Evolutionary conservation across 2,797 vertebrate genomes (phyloP).

Genomic region (Siniperca obscura): DNA sequence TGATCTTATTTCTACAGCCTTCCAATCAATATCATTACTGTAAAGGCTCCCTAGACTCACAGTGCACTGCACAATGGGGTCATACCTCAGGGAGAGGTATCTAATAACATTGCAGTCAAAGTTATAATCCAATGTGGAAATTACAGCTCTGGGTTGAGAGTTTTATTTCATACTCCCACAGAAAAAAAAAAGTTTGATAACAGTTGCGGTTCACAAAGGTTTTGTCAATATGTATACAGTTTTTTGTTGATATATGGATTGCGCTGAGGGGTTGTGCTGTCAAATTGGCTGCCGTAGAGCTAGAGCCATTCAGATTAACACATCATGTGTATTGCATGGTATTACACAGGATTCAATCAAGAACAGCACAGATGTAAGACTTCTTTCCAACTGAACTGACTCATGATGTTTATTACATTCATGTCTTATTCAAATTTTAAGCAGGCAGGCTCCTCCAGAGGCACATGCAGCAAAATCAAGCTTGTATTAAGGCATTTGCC

Average conservation of each 20-base stretch:
- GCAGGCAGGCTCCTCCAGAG: neutral
- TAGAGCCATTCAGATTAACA: constrained; percentile 6
- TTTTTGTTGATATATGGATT: constrained; percentile 9
- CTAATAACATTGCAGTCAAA: constrained; percentile 65
- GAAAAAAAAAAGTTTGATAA: neutral
- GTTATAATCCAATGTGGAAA: constrained; percentile 33
- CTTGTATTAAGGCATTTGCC: neutral
- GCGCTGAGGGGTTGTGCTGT: neutral
- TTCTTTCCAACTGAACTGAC: neutral
- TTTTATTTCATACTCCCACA: constrained; percentile 12
- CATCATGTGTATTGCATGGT: neutral
- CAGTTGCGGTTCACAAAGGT: neutral
- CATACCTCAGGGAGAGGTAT: constrained; percentile 48
- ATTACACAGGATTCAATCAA: neutral
- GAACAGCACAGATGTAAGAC: neutral
- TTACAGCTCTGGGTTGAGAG: constrained; percentile 28
- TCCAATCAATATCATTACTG: constrained; percentile 70
- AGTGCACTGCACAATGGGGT: constrained; percentile 16
- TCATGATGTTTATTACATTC: neutral
- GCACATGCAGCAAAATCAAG: neutral
- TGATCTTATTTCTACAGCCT: constrained; percentile 57
- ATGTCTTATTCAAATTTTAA: neutral
- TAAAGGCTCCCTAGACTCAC: constrained; percentile 68
- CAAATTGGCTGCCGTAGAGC: neutral
- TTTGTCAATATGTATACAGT: constrained; percentile 10